Evolutionary conservation across 2,888 invertebrate genomes (phyloP).

Genomic region (Tryphoninae sp.): DNA sequence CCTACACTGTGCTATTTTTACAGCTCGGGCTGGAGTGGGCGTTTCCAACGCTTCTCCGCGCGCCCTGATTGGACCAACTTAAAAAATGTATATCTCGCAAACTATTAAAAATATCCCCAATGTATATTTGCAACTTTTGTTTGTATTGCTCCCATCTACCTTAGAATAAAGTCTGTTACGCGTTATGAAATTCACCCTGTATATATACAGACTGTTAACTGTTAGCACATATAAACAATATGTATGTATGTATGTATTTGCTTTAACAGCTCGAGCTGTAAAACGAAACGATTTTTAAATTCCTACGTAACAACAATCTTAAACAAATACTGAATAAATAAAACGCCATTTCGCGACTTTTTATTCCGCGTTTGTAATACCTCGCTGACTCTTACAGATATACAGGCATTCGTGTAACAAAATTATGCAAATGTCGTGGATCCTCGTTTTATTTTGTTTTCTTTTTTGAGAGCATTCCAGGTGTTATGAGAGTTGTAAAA

Average conservation of each 20-base stretch:
- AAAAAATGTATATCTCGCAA: no score
- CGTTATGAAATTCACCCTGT: not conserved
- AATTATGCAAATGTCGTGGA: not conserved
- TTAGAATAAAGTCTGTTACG: no score
- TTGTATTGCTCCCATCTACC: no score
- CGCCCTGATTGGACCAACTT: no score
- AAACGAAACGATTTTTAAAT: not conserved
- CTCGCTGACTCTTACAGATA: not conserved
- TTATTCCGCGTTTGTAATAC: not conserved
- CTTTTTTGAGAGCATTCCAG: not conserved
- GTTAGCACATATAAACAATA: not conserved
- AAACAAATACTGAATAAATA: not conserved
- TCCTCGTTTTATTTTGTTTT: constrained; percentile 1
- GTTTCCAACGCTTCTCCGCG: no score
- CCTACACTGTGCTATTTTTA: no score
- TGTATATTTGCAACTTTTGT: no score
- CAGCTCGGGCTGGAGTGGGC: no score
- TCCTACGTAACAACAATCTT: not conserved
- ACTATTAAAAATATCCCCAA: no score
- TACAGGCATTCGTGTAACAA: no score
- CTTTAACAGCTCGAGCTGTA: not conserved
- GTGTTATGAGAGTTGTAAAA: constrained; percentile 29
- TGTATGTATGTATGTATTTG: not conserved
- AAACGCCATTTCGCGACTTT: not conserved
- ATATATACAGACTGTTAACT: not conserved